Evolutionary conservation across 2,888 invertebrate species (phyloP).

Genomic region (Zele albiditarsus): DNA sequence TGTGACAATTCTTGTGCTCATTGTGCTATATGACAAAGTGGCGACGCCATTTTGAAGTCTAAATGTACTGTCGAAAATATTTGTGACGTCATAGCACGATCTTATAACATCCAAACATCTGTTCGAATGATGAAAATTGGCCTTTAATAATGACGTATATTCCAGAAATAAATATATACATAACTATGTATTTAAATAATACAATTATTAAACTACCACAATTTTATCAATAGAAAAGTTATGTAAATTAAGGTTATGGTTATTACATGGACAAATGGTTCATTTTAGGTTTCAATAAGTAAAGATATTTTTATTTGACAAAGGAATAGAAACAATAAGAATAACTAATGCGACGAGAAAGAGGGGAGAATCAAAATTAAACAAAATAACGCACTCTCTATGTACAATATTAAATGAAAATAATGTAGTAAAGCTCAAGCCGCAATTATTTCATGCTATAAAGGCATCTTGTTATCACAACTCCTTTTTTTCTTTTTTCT

Average conservation of each 20-base stretch:
- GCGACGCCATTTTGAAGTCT: constrained; percentile 5
- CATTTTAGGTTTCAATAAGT: not conserved
- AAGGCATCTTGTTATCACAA: not conserved
- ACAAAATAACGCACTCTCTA: not conserved
- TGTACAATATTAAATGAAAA: not conserved
- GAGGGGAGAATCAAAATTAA: not conserved
- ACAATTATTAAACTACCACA: too few relatives aligned
- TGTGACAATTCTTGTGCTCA: not conserved
- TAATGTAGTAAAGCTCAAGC: not conserved
- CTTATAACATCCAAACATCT: not conserved
- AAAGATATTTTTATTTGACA: not conserved
- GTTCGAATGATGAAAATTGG: not conserved
- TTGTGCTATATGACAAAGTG: not conserved
- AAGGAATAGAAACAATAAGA: not conserved
- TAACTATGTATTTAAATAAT: too few relatives aligned
- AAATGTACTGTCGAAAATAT: not conserved
- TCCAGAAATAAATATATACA: not conserved
- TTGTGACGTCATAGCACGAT: not conserved
- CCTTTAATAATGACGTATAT: not conserved
- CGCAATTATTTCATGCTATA: not conserved
- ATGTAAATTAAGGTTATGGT: too few relatives aligned
- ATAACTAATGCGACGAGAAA: not conserved
- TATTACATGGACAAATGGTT: too few relatives aligned
- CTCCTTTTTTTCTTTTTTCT: not conserved
- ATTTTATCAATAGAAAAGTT: too few relatives aligned